Conservation (phyloP, 2,888 invertebrate species). For the Eupithecia exiguata region DNA sequence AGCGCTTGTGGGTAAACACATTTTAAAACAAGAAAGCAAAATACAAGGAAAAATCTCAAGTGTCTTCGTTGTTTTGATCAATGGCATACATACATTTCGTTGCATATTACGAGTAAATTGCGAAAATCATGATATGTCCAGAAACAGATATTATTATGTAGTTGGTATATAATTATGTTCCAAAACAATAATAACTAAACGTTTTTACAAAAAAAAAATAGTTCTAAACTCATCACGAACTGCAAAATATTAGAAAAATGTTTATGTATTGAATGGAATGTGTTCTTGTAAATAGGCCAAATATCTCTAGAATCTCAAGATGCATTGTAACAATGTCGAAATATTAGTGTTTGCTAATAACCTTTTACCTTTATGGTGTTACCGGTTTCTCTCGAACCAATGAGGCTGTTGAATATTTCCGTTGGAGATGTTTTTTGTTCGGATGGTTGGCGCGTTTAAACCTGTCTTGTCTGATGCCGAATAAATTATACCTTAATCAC, state of each 20-base stretch:
- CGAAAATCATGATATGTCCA: not conserved
- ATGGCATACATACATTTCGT: not conserved
- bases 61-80: not conserved
- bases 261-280: conserved; percentile 5
- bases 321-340: conserved; percentile 49
- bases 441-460: conserved; percentile 64
- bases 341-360: conserved; percentile 68
- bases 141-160: not conserved
- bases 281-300: conserved; percentile 23
- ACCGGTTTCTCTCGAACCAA: conserved; percentile 71
- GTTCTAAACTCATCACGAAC: not conserved
- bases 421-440: conserved; percentile 65
- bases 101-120: not conserved
- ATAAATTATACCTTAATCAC: conserved; percentile 58
- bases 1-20: not conserved
- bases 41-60: not conserved
- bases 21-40: not conserved
- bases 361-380: conserved; percentile 70
- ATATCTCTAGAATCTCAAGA: conserved; percentile 29
- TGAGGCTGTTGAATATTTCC: conserved; percentile 67
- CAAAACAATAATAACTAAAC: too few relatives aligned
- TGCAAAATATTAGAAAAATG: conserved; percentile 1
- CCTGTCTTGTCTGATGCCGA: conserved; percentile 65
- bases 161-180: too few relatives aligned
- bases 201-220: not conserved